Evolutionary conservation across 2,113 vertebrate species (phyloP), one percentile per base, ranked within the genome.

Genomic region (Actenoides lindsayi): DNA sequence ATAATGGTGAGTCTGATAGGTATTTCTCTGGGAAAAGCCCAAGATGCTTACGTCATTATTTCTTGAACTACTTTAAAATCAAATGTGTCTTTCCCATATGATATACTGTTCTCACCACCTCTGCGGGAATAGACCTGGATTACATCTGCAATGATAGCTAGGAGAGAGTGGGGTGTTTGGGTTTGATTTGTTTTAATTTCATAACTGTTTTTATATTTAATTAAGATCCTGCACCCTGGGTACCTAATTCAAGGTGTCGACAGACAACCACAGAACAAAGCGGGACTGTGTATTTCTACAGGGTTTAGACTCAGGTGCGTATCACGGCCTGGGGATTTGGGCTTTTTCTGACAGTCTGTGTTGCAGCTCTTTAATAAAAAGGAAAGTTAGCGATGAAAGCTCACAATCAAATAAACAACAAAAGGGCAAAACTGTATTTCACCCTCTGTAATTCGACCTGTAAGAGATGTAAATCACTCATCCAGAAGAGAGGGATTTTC

Each of bases 401-500:
- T 84, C 9, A 1, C 81, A 82, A 73, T 91, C 91, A 91, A 97
- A 94, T 74, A 95, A 93, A 81, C 63, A 95, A 71, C 35, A 76
- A 71, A 91, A 95, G 83, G 76, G 88, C 64, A 95, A 81, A 93
- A 89, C 60, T 78, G 83, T 74, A 89, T 90, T 77, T 94, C 60
- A 80, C 63, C 60, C 60, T 94, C 85, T 90, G 69, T 79, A 96
- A 91, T 94, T 84, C 84, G 65, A 85, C 87, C 53, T 95, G 76
- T 93, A 89, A 94, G 85, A 96, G 93, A 96, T 92, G 73, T 90
- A 95, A 95, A 94, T 96, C 57, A 23, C 57, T 92, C 64, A 90
- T 89, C 88, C 60, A 94, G 80, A 96, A 94, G 79, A 96, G 79
- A 86, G 56, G 46, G 69, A 51, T 96, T 96, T 97, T 97, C 96